Conservation (phyloP, 2,113 vertebrate genomes). For the Rhegmatorhina hoffmannsi region DNA sequence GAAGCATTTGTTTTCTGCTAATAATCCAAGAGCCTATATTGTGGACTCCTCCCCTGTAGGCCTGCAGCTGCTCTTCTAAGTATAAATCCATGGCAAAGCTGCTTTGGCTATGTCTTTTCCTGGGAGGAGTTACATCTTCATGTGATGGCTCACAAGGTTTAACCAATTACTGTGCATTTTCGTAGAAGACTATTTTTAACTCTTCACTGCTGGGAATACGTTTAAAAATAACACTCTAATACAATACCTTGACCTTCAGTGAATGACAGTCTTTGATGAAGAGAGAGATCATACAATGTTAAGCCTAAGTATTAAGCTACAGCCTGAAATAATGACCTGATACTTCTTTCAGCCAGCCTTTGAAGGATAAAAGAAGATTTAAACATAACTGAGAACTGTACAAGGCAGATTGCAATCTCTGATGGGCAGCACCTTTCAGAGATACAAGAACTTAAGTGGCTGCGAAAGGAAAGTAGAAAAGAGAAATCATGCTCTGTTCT, state of each 20-base stretch:
- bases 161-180: conserved; percentile 68
- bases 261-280: conserved; percentile 26
- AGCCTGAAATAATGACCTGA: conserved; percentile 51
- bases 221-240: conserved; percentile 74
- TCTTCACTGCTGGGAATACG: conserved; percentile 32
- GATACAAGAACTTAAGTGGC: neutral
- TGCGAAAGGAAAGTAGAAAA: neutral
- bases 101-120: conserved; percentile 60
- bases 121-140: conserved; percentile 66
- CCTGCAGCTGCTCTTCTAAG: conserved; percentile 50
- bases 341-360: conserved; percentile 41
- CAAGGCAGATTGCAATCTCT: conserved; percentile 10
- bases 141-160: conserved; percentile 70
- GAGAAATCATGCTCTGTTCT: neutral
- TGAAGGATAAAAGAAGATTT: conserved; percentile 47
- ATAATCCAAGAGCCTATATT: conserved; percentile 2
- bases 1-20: neutral
- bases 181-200: conserved; percentile 65
- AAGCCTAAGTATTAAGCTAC: conserved; percentile 12
- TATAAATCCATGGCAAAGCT: conserved; percentile 60
- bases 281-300: neutral
- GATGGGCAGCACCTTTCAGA: conserved; percentile 6
- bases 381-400: conserved; percentile 5
- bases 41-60: conserved; percentile 4
- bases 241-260: conserved; percentile 66